Percentiles rank a stretch among this genome's conserved stretches.
phyloP scores from a whole-genome alignment of 2,797 vertebrate genomes.

The Uromys caudimaculatus region DNA sequence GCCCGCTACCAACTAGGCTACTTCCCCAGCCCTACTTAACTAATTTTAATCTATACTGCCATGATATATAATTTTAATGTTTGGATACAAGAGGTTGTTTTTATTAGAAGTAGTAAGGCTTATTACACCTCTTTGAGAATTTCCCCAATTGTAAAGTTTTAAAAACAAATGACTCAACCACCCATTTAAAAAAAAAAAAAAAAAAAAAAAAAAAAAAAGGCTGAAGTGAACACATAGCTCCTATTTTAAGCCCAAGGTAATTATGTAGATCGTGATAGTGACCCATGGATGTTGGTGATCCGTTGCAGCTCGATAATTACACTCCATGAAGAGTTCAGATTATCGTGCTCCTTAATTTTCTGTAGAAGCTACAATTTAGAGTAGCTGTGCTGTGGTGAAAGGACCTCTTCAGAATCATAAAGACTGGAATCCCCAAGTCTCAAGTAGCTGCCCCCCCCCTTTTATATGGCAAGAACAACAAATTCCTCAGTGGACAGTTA shows the following conservation, averaged over 20 bases:
- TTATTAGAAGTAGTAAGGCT: not conserved
- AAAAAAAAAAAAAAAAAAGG: not conserved
- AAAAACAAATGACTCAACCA: constrained; percentile 41
- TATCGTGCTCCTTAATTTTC: constrained; percentile 35
- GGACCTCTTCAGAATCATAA: not conserved
- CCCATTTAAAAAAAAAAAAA: not conserved
- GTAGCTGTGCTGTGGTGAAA: not conserved
- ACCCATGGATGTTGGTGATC: constrained; percentile 27
- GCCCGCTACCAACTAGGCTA: not conserved
- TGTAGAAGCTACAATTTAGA: constrained; percentile 45
- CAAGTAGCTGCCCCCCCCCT: not conserved
- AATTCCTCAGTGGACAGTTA: not conserved
- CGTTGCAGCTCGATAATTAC: not conserved
- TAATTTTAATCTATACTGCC: constrained; percentile 20
- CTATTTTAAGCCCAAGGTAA: constrained; percentile 49
- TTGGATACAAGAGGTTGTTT: constrained; percentile 17
- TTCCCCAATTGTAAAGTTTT: constrained; percentile 19
- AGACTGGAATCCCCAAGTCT: not conserved
- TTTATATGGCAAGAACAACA: constrained; percentile 28
- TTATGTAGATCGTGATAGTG: constrained; percentile 33
- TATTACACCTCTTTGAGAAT: constrained; percentile 17
- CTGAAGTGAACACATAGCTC: not conserved
- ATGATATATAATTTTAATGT: constrained; percentile 11
- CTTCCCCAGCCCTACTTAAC: not conserved
- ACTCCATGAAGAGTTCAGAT: constrained; percentile 13